A percentile compares a stretch with the other conserved stretches of the same genome.
These are phyloP conservation scores for Agapostemon virescens DNA, from an alignment of 2,888 invertebrate genomes.

Conservation along the genomic window DNA sequence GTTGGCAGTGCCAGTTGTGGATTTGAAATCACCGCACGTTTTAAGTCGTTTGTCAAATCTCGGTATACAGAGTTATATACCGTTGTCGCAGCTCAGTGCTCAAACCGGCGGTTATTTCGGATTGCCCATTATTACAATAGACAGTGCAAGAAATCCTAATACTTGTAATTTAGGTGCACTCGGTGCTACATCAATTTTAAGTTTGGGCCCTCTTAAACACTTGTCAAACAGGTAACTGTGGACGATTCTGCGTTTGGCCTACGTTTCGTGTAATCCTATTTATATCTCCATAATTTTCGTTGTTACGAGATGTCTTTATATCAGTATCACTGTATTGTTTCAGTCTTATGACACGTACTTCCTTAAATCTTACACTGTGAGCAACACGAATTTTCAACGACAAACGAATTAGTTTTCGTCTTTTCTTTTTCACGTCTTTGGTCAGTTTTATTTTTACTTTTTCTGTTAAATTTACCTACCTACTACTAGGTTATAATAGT, in stretches of 20 bases:
- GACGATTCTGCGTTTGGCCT: slow-evolving; percentile 48
- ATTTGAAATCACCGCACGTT: slow-evolving; percentile 86
- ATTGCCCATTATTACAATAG: slow-evolving; percentile 86
- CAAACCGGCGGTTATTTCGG: slow-evolving; percentile 85
- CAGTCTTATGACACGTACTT: neutral
- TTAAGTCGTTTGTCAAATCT: slow-evolving; percentile 84
- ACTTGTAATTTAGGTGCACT: slow-evolving; percentile 84
- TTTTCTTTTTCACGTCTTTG: neutral
- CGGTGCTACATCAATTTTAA: slow-evolving; percentile 87
- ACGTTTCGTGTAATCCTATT: slow-evolving; percentile 42
- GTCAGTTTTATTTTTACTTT: neutral
- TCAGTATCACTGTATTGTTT: slow-evolving; percentile 12
- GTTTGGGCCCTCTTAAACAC: slow-evolving; percentile 87
- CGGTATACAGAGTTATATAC: slow-evolving; percentile 89
- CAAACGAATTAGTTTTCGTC: neutral
- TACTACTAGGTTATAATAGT: slow-evolving; percentile 46
- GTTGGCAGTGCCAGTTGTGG: slow-evolving; percentile 88
- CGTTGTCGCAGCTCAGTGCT: slow-evolving; percentile 85
- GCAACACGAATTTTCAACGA: neutral
- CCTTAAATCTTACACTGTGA: slow-evolving; percentile 1
- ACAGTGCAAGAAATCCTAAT: slow-evolving; percentile 84
- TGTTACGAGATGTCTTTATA: neutral
- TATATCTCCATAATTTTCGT: neutral
- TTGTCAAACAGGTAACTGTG: slow-evolving; percentile 78
- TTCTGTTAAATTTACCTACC: slow-evolving; percentile 31